Conservation (phyloP, 2,113 vertebrate species). For the Saguinus midas region DNA sequence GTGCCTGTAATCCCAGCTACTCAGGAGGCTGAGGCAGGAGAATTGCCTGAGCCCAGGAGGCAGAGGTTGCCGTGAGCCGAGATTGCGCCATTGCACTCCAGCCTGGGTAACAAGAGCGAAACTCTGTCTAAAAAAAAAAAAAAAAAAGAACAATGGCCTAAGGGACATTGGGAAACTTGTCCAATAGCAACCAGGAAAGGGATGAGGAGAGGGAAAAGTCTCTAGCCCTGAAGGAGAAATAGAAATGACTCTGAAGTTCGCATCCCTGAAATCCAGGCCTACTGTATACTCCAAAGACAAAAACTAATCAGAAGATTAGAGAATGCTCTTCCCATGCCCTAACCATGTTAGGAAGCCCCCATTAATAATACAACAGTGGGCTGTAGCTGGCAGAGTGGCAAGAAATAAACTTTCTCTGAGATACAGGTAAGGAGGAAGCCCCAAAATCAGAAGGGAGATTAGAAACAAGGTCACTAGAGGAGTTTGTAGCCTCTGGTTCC, state of each 20-base stretch:
- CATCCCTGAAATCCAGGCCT: accelerated
- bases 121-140: too few relatives aligned
- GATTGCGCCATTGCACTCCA: too few relatives aligned
- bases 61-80: too few relatives aligned
- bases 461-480: neutral
- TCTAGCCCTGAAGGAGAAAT: neutral
- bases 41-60: too few relatives aligned
- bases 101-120: too few relatives aligned
- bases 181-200: neutral
- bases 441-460: neutral
- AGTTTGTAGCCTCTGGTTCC: neutral
- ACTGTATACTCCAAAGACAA: neutral
- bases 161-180: neutral
- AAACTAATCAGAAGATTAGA: neutral
- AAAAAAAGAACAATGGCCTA: neutral
- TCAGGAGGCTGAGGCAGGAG: too few relatives aligned
- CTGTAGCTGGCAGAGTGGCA: neutral
- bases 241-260: neutral
- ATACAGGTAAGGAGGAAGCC: neutral
- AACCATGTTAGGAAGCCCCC: neutral
- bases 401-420: neutral
- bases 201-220: neutral
- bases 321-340: neutral
- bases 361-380: neutral
- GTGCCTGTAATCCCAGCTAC: too few relatives aligned